Evolutionary conservation across 1,140 invertebrate species (phyloP).

Genomic region (Brachionus sp.): DNA sequence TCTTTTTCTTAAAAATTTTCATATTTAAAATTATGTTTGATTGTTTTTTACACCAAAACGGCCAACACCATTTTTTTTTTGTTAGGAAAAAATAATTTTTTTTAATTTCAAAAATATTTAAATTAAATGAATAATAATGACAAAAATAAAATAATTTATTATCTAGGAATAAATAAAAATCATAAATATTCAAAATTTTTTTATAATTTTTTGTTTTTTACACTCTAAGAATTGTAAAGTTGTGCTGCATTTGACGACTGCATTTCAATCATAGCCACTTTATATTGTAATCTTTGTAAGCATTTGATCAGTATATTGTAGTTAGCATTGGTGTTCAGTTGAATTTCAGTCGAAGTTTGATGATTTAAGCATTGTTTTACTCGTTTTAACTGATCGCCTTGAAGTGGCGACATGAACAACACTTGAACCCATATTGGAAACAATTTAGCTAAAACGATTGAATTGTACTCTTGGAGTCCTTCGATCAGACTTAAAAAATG

Average conservation of each 20-base stretch:
- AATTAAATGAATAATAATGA: too few relatives aligned
- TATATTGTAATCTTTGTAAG: conserved; percentile 37
- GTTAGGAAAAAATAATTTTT: too few relatives aligned
- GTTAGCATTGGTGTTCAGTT: not conserved
- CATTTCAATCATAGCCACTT: conserved; percentile 44
- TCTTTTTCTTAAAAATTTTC: too few relatives aligned
- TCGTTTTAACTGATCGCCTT: conserved; percentile 24
- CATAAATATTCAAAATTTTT: not conserved
- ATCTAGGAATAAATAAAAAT: not conserved
- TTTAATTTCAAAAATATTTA: too few relatives aligned
- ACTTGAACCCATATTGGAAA: conserved; percentile 74
- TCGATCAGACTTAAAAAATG: conserved; percentile 94
- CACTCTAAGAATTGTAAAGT: not conserved
- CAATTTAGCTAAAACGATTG: conserved; percentile 72
- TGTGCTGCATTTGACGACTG: conserved; percentile 41
- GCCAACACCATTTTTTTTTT: too few relatives aligned
- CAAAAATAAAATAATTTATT: too few relatives aligned
- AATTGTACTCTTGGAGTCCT: conserved; percentile 88
- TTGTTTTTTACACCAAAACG: too few relatives aligned
- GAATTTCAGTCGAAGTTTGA: conserved; percentile 25
- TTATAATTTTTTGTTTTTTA: not conserved
- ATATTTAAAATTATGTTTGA: too few relatives aligned
- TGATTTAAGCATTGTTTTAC: conserved; percentile 40
- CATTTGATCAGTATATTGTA: conserved; percentile 45
- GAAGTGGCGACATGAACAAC: conserved; percentile 76